A percentile compares a stretch with the other conserved stretches of the same genome.
phyloP scores from a whole-genome alignment of 2,888 invertebrate species.

The Aricia artaxerxes region DNA sequence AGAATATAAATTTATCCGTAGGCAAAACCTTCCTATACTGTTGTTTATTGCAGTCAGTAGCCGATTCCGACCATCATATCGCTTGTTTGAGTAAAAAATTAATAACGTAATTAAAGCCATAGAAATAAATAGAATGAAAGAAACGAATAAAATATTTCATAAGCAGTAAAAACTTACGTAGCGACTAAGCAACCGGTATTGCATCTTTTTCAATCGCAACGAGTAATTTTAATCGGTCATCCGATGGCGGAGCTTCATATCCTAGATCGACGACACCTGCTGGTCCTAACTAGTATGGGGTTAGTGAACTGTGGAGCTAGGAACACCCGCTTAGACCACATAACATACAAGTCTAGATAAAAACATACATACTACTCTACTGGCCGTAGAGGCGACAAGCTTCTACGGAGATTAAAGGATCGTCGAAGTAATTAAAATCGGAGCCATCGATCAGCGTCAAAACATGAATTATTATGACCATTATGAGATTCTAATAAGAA shows the following conservation, averaged over 20 bases:
- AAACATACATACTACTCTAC: background rate
- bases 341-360: slow-evolving; percentile 18
- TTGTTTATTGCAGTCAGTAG: background rate
- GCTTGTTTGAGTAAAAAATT: background rate
- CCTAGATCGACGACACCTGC: slow-evolving; percentile 41
- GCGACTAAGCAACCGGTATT: slow-evolving; percentile 2
- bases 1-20: background rate
- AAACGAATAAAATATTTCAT: slow-evolving; percentile 1
- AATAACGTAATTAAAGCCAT: slow-evolving; percentile 5
- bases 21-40: background rate
- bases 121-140: slow-evolving; percentile 6
- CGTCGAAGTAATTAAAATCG: background rate
- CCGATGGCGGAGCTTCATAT: slow-evolving; percentile 37
- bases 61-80: background rate
- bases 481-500: background rate
- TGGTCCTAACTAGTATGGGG: slow-evolving; percentile 39
- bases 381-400: background rate
- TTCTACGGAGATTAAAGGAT: background rate
- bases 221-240: slow-evolving; percentile 25
- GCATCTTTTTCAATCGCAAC: slow-evolving; percentile 26
- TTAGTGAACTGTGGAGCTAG: slow-evolving; percentile 37
- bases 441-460: background rate
- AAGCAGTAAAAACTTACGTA: slow-evolving; percentile 8
- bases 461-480: slow-evolving; percentile 9
- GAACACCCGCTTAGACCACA: slow-evolving; percentile 28